phyloP scores from a whole-genome alignment of 35 echinoderm and acorn worm genomes.

The Apostichopus japonicus region DNA sequence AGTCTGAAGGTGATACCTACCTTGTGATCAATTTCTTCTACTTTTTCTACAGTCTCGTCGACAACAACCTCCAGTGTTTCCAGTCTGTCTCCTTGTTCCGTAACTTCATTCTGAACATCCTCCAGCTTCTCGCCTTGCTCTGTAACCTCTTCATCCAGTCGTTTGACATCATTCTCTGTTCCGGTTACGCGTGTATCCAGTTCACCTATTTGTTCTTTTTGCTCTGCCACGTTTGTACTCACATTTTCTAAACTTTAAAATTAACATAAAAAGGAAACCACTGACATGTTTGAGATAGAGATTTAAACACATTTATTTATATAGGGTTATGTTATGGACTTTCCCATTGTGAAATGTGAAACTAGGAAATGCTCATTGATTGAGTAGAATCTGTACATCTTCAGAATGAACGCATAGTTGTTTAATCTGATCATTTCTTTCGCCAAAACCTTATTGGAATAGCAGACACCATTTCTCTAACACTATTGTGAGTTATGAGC shows the following conservation, averaged over 20 bases:
- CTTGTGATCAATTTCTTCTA: conserved; percentile 96
- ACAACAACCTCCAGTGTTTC: conserved; percentile 86
- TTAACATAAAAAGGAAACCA: background rate
- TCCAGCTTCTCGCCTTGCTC: conserved; percentile 80
- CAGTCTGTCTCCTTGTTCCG: conserved; percentile 76
- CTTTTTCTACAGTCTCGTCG: conserved; percentile 82
- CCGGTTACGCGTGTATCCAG: conserved; percentile 75
- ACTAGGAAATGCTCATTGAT: too few species aligned
- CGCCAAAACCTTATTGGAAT: too few species aligned
- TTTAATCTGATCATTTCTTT: too few species aligned
- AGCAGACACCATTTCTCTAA: too few species aligned
- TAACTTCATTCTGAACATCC: conserved; percentile 83
- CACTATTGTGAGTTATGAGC: too few species aligned
- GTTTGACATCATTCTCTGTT: conserved; percentile 67
- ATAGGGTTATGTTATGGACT: too few species aligned
- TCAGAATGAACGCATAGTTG: too few species aligned
- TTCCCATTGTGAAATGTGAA: too few species aligned
- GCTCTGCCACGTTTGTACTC: conserved; percentile 71
- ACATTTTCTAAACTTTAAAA: conserved; percentile 64
- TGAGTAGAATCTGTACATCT: too few species aligned
- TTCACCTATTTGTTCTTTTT: conserved; percentile 73
- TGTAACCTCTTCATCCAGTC: conserved; percentile 72
- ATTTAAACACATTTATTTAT: too few species aligned
- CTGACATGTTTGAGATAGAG: too few species aligned
- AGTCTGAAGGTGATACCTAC: conserved; percentile 32